Evolutionary conservation across 1,140 invertebrate species (phyloP).

Genomic region (Apocrypta bakeri): DNA sequence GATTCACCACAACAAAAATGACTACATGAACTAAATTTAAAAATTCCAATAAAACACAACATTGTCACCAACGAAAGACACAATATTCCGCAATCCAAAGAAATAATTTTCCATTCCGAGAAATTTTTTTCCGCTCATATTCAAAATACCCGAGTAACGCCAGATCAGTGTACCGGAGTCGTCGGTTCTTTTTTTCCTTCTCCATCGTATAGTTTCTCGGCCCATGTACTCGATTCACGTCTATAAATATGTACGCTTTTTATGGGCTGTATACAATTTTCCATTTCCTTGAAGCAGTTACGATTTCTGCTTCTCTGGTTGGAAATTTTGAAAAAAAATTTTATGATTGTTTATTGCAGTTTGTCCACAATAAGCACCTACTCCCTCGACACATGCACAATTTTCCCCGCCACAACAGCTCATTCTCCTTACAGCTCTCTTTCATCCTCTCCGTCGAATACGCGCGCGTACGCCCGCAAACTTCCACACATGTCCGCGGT

Average conservation of each 20-base stretch:
- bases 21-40: too few relatives aligned
- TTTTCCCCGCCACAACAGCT: constrained; percentile 33
- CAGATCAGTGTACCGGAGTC: too few relatives aligned
- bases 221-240: not conserved
- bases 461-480: not conserved
- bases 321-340: not conserved
- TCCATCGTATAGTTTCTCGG: not conserved
- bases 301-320: not conserved
- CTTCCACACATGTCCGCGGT: constrained; percentile 16
- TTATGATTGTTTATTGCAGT: not conserved
- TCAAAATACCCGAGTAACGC: constrained; percentile 54
- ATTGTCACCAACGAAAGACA: too few relatives aligned
- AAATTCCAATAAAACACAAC: too few relatives aligned
- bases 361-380: not conserved
- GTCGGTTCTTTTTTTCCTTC: not conserved
- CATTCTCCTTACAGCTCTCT: constrained; percentile 19
- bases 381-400: not conserved
- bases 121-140: too few relatives aligned
- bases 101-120: too few relatives aligned
- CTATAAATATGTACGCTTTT: not conserved
- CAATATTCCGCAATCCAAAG: too few relatives aligned
- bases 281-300: not conserved
- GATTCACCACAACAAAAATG: too few relatives aligned
- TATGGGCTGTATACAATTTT: not conserved
- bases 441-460: constrained; percentile 8